These are phyloP conservation scores for Paedocypris sp. DNA, from an alignment of 2,113 vertebrate species.

Conservation along the genomic window DNA sequence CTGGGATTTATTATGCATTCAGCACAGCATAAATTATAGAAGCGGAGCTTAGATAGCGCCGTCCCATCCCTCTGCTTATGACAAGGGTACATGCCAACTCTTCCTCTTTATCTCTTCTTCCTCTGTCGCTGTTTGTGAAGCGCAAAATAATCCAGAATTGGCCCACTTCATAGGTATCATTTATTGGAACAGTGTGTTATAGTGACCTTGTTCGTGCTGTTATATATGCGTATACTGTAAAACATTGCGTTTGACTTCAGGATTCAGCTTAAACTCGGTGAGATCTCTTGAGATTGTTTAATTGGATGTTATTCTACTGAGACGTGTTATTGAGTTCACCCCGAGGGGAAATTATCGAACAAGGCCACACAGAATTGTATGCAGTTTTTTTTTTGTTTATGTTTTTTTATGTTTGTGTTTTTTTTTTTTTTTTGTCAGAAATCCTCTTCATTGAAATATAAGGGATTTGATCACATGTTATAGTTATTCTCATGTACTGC, in stretches of 20 bases:
- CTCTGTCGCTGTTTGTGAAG: slow-evolving; percentile 5
- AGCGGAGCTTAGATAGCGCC: slow-evolving; percentile 6
- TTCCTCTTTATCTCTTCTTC: slow-evolving; percentile 9
- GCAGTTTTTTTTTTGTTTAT: too few species aligned
- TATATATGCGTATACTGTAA: too few species aligned
- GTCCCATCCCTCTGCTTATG: background rate
- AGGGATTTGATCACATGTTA: too few species aligned
- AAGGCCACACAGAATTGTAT: slow-evolving; percentile 7
- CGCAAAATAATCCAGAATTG: background rate
- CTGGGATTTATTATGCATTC: slow-evolving; percentile 23
- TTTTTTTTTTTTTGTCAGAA: too few species aligned
- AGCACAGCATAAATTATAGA: slow-evolving; percentile 20
- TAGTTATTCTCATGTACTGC: too few species aligned
- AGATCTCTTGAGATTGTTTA: background rate
- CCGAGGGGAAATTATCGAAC: background rate
- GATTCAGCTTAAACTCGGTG: background rate
- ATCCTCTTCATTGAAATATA: too few species aligned
- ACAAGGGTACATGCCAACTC: background rate
- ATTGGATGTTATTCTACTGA: slow-evolving; percentile 15
- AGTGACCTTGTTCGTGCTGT: too few species aligned
- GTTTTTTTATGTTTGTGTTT: too few species aligned
- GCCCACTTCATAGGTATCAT: too few species aligned
- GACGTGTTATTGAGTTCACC: background rate
- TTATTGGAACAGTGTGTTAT: too few species aligned
- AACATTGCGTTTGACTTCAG: background rate